phyloP scores from a whole-genome alignment of 2,113 vertebrate genomes.

The Oreochromis spilurus region DNA sequence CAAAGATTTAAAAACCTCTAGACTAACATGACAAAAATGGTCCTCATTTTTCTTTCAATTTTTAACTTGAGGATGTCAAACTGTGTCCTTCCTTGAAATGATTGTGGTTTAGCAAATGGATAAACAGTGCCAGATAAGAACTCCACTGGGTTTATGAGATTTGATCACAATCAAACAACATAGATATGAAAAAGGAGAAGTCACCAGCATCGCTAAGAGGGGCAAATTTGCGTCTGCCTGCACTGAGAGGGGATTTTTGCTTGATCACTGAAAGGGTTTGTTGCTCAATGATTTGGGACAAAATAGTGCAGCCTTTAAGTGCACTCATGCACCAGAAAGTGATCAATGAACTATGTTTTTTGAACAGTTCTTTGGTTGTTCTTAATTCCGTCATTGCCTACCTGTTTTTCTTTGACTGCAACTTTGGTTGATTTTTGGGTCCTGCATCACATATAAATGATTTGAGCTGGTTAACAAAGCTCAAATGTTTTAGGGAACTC shows the following conservation, averaged over 20 bases:
- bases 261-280: not conserved
- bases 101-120: not conserved
- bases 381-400: not conserved
- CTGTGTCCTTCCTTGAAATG: not conserved
- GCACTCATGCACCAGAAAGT: not conserved
- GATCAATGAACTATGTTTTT: not conserved
- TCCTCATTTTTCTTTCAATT: not conserved
- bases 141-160: not conserved
- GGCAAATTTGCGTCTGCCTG: not conserved
- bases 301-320: not conserved
- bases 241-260: not conserved
- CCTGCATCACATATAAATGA: not conserved
- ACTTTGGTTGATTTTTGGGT: not conserved
- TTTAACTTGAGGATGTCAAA: not conserved
- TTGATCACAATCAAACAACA: not conserved
- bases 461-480: not conserved
- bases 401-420: not conserved
- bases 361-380: not conserved
- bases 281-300: not conserved
- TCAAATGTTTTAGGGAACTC: not conserved
- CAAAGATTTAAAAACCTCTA: not conserved
- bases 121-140: not conserved
- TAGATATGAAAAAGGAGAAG: not conserved
- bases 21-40: not conserved
- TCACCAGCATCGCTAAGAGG: not conserved